Percentiles rank a stretch among this genome's conserved stretches.
phyloP scores from a whole-genome alignment of 2,113 vertebrate genomes.

The Oceanodroma tethys region DNA sequence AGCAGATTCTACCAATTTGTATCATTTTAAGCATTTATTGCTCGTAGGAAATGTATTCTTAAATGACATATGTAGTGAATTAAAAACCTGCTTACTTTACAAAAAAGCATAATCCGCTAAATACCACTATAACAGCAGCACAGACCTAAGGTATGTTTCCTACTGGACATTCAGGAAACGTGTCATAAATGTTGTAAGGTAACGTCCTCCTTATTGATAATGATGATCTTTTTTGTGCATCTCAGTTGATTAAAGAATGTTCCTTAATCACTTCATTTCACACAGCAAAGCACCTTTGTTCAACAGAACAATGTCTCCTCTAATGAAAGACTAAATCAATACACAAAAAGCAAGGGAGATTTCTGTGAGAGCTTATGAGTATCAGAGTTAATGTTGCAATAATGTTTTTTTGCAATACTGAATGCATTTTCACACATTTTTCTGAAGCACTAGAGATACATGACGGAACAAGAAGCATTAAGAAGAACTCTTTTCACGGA shows the following conservation, averaged over 20 bases:
- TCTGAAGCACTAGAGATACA: not conserved
- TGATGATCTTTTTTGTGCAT: not conserved
- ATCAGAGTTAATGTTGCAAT: not conserved
- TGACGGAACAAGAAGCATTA: not conserved
- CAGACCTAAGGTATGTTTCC: not conserved
- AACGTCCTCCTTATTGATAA: not conserved
- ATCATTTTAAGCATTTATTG: not conserved
- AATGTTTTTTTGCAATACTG: not conserved
- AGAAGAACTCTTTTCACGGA: not conserved
- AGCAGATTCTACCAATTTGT: conserved; percentile 19
- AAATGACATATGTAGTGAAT: not conserved
- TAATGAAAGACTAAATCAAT: conserved; percentile 13
- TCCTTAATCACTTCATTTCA: not conserved
- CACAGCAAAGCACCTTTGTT: not conserved
- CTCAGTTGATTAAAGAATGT: not conserved
- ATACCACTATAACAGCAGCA: not conserved
- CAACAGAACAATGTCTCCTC: not conserved
- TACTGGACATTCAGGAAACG: not conserved
- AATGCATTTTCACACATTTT: not conserved
- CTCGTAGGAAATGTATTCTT: not conserved
- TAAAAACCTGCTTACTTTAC: conserved; percentile 10
- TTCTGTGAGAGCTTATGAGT: not conserved
- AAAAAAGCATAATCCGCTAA: not conserved
- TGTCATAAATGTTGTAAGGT: not conserved
- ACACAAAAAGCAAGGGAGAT: not conserved